Conservation (phyloP, 2,888 invertebrate genomes). For the Chorisops tibialis region DNA sequence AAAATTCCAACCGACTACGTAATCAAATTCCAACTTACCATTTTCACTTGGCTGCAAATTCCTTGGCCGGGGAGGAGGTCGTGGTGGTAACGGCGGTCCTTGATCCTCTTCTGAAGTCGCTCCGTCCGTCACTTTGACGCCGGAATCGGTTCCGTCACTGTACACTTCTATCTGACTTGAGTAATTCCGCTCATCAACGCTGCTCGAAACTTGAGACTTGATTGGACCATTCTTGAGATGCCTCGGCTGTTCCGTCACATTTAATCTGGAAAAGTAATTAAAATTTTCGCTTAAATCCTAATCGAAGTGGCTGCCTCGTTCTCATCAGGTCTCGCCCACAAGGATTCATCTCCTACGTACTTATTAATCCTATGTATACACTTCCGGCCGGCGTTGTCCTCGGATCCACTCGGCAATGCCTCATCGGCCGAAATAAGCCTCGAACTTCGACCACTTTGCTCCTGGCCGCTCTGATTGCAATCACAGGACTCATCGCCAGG, state of each 20-base stretch:
- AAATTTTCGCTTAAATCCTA: slow-evolving; percentile 15
- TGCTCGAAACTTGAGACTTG: slow-evolving; percentile 21
- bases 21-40: slow-evolving; percentile 33
- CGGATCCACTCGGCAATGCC: slow-evolving; percentile 39
- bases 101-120: slow-evolving; percentile 43
- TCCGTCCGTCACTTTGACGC: slow-evolving; percentile 41
- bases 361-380: slow-evolving; percentile 21
- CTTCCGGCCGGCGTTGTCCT: slow-evolving; percentile 34
- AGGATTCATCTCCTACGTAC: slow-evolving; percentile 17
- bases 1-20: not conserved
- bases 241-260: slow-evolving; percentile 36
- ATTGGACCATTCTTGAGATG: slow-evolving; percentile 27
- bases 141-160: slow-evolving; percentile 43
- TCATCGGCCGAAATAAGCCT: slow-evolving; percentile 36
- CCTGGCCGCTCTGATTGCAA: slow-evolving; percentile 29
- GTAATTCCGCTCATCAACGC: slow-evolving; percentile 38
- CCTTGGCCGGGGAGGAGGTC: slow-evolving; percentile 45
- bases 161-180: slow-evolving; percentile 44
- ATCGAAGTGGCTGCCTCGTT: not conserved
- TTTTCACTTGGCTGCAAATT: slow-evolving; percentile 36
- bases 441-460: slow-evolving; percentile 35
- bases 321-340: not conserved
- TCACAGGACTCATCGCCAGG: slow-evolving; percentile 31
- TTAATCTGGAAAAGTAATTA: slow-evolving; percentile 31
- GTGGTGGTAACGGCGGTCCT: slow-evolving; percentile 50